phyloP scores from a whole-genome alignment of 2,888 invertebrate species.

The Callyntrura guangdongensis region DNA sequence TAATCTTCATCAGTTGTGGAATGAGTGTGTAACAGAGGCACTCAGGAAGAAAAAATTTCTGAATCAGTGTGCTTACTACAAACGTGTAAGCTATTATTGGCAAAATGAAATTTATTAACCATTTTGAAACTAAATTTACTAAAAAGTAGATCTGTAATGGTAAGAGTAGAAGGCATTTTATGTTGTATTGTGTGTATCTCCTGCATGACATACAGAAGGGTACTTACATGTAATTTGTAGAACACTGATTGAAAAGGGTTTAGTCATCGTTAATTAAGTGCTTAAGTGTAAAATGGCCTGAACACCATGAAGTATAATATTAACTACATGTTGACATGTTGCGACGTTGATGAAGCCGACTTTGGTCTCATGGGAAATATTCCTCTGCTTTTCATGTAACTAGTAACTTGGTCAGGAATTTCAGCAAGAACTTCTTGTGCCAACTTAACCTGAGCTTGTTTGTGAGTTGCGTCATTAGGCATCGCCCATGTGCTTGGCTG shows the following conservation, averaged over 20 bases:
- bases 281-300: too few relatives aligned
- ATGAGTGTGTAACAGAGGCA: too few relatives aligned
- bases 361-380: constrained; percentile 87
- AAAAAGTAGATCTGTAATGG: too few relatives aligned
- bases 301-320: too few relatives aligned
- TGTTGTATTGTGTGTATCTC: neutral
- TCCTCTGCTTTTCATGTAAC: constrained; percentile 87
- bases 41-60: too few relatives aligned
- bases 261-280: neutral
- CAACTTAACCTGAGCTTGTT: constrained; percentile 81
- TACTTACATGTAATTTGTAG: neutral
- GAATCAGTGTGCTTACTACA: too few relatives aligned
- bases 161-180: too few relatives aligned
- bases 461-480: constrained; percentile 79
- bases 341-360: constrained; percentile 81
- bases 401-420: constrained; percentile 87
- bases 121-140: too few relatives aligned
- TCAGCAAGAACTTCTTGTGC: constrained; percentile 87
- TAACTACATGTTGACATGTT: constrained; percentile 49
- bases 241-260: neutral
- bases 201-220: neutral
- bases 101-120: too few relatives aligned
- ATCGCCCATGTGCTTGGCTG: constrained; percentile 54
- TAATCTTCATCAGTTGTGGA: too few relatives aligned
- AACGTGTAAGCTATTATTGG: too few relatives aligned